Evolutionary conservation across 1,140 invertebrate species (phyloP), one percentile per base, ranked within the genome.

Genomic region (Scylla paramamosain): DNA sequence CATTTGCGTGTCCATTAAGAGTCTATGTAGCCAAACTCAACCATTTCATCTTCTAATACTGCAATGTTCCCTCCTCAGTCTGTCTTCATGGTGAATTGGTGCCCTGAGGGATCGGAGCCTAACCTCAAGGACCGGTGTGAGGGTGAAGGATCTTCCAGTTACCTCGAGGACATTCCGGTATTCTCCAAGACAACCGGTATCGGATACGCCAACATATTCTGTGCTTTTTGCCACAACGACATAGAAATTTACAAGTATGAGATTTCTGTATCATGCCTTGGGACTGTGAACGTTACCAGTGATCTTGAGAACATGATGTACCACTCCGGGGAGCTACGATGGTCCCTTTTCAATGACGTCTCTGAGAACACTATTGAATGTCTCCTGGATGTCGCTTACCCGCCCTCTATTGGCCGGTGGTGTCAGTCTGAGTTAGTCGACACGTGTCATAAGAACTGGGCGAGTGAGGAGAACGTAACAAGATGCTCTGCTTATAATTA

Each of bases 91-190:
- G 87, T 93, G 77, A 31, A 29, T 0, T 14, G 91, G 28, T 95
- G 91, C 25, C 93, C 83, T 4, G 12, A 0, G 25, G 52, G 14
- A 0, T 67, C 91, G n/a, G 10, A 46, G 29, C 16, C 16, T 4
- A 29, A 59, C 0, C 67, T 92, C 12, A 39, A 93, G 29, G 88
- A 39, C 29, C 92, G 67, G 25, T 93, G 89, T 39, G 59, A 28
- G 7, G 82, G 45, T 0, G 39, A 59, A 59, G 31, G 45, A 39
- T 29, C 91, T 39, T 45, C 25, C 20, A n/a, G 39, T n/a, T 77
- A 95, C 86, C 67, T 91, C 14, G 84, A 95, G 92, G 95, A 96
- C 45, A 96, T 96, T 45, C 95, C 95, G 1, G 95, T 96, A n/a
- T 45, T 93, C 82, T 92, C 94, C 48, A 46, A 31, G 4, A 84